phyloP scores from a whole-genome alignment of 2,797 vertebrate genomes.

The Danio jaintianensis region DNA sequence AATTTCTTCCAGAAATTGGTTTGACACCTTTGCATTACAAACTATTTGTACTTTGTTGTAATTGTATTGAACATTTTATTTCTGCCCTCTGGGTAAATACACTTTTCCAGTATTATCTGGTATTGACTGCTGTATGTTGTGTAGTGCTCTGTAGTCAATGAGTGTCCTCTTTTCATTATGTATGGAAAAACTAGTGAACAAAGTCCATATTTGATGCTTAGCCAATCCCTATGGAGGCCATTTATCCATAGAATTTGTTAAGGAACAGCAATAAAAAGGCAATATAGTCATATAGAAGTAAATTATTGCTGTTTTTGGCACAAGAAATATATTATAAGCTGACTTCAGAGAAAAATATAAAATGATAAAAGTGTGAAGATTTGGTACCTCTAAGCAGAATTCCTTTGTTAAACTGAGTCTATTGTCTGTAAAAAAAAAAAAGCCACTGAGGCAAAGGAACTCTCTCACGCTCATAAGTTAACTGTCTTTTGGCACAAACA shows the following conservation, averaged over 20 bases:
- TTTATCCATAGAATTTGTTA: not conserved
- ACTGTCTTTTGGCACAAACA: constrained; percentile 34
- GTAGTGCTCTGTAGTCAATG: not conserved
- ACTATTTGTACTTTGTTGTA: not conserved
- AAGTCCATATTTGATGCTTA: not conserved
- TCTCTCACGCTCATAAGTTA: not conserved
- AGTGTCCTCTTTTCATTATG: not conserved
- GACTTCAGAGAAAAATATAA: constrained; percentile 5
- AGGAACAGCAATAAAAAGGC: not conserved
- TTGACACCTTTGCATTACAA: no score
- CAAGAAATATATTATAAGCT: not conserved
- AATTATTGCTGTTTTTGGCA: not conserved
- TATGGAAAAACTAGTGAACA: not conserved
- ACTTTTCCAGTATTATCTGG: not conserved
- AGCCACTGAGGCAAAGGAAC: not conserved
- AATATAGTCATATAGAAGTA: not conserved
- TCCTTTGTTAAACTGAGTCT: constrained; percentile 23
- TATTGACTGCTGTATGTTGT: not conserved
- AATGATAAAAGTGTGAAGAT: not conserved
- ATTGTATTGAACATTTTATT: not conserved
- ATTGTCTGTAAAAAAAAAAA: constrained; percentile 25
- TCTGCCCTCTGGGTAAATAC: not conserved
- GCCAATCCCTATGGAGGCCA: not conserved
- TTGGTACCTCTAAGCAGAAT: constrained; percentile 3
- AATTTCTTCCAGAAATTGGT: no score